phyloP scores from a whole-genome alignment of 1,140 invertebrate genomes.

The Fragariocoptes setiger region DNA sequence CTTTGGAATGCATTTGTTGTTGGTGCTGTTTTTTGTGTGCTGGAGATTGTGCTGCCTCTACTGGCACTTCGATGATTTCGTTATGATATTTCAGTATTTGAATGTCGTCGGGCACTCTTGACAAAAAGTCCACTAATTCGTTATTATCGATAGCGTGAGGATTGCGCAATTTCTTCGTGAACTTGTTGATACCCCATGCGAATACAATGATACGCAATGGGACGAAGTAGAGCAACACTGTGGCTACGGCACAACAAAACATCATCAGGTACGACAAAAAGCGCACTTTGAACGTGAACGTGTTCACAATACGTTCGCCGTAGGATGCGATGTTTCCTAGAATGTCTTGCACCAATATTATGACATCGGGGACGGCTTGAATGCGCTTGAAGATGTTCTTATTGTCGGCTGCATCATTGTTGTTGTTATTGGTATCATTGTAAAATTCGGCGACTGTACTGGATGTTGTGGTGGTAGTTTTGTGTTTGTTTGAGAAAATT shows the following conservation, averaged over 20 bases:
- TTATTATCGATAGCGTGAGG: conserved; percentile 88
- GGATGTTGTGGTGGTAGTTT: not conserved
- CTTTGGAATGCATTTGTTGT: too few species aligned
- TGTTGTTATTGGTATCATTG: too few species aligned
- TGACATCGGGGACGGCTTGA: conserved; percentile 79
- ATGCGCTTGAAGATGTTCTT: conserved; percentile 76
- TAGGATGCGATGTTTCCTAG: conserved; percentile 63
- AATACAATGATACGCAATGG: conserved; percentile 66
- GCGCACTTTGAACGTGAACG: conserved; percentile 86
- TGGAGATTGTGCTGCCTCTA: too few species aligned
- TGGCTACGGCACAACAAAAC: conserved; percentile 17
- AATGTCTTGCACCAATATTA: conserved; percentile 60
- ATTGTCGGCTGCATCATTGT: conserved; percentile 32
- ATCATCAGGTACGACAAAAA: conserved; percentile 78
- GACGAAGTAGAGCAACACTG: conserved; percentile 52
- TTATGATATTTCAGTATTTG: conserved; percentile 24
- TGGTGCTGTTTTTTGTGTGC: too few species aligned
- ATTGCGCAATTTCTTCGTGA: conserved; percentile 60
- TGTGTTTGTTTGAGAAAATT: not conserved
- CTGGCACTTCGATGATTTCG: too few species aligned
- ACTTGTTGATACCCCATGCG: conserved; percentile 91
- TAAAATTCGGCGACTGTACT: not conserved
- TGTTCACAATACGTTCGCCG: conserved; percentile 62
- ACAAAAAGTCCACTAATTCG: conserved; percentile 77
- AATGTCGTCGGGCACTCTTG: conserved; percentile 60